Conservation (phyloP, 2,888 invertebrate genomes). For the Ectropis crepuscularia region DNA sequence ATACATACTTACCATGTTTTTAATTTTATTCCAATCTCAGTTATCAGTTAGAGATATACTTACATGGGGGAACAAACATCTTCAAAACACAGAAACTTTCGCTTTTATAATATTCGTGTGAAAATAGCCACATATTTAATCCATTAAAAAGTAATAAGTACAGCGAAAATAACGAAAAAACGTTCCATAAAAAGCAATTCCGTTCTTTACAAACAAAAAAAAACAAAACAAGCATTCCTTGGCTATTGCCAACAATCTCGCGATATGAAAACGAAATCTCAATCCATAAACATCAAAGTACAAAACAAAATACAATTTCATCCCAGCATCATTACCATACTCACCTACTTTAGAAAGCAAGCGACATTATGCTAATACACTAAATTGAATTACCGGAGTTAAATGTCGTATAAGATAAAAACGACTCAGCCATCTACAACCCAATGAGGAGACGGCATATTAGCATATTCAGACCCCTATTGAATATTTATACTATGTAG, state of each 20-base stretch:
- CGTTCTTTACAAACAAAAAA: background rate
- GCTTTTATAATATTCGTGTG: too few relatives aligned
- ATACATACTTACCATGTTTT: too few relatives aligned
- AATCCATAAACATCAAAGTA: constrained; percentile 50
- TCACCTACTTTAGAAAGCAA: constrained; percentile 79
- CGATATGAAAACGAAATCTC: constrained; percentile 34
- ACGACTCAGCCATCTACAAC: constrained; percentile 83
- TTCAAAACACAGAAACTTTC: too few relatives aligned
- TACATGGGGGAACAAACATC: too few relatives aligned
- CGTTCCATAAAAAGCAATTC: background rate
- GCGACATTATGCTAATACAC: constrained; percentile 82
- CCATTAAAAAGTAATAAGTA: too few relatives aligned
- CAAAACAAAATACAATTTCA: constrained; percentile 48
- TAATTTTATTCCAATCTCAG: too few relatives aligned
- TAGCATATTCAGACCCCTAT: constrained; percentile 83
- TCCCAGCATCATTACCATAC: constrained; percentile 71
- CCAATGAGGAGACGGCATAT: constrained; percentile 81
- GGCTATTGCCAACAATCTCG: background rate
- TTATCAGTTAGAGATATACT: too few relatives aligned
- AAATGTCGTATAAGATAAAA: constrained; percentile 85
- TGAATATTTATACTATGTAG: constrained; percentile 79
- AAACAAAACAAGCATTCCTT: background rate
- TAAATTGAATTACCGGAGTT: constrained; percentile 85
- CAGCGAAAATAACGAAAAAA: background rate
- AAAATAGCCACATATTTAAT: too few relatives aligned